Base-by-base conservation (phyloP, 2,113 vertebrate species). In the Phrynosoma platyrhinos region DNA sequence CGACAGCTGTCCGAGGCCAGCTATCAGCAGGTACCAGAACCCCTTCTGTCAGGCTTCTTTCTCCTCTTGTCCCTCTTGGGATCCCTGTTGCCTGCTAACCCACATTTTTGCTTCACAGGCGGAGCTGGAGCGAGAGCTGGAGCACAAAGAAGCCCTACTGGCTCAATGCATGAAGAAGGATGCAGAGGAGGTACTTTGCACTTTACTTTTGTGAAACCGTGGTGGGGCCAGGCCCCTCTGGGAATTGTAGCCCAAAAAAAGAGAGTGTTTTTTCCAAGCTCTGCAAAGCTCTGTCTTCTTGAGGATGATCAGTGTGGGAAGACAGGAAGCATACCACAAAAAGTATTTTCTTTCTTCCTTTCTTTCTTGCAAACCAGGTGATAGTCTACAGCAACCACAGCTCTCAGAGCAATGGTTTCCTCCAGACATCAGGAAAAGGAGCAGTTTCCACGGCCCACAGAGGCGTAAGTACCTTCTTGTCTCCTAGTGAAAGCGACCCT, bases 361-460 rank as follows among this genome's bases (percentile, higher is more conserved):
- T 64, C 89, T 86, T 92, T 53, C 32, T 86, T 52, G 47, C 77
- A 2, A 36, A 23, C 1, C 89, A 97, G 97, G 96, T 93, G 79
- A 92, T 95, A 87, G 88, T 64, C 90, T 96, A 93, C 85, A 94
- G 90, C 21, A 86, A 88, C 18, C 96, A 96, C 47, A 94, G 69
- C 53, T 84, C 96, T 91, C 98, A 98, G 90, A 98, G 97, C 96
- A 98, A 98, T 55, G 98, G 98, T 52, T 98, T 97, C 91, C 91
- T 97, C 40, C 96, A 96, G 90, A 85, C 97, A 76, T 94, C 96
- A 83, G 95, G 96, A 53, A 98, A 97, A 94, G 97, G 94, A 88
- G 96, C 97, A 53, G 87, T 91, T 62, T 68, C 97, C 18, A 0
- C 94, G 42, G 78, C 94, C 6, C 97, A 97, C 91, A 96, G 90